Percentiles rank a stretch among this genome's conserved stretches.
These are phyloP conservation scores for Selenia dentaria DNA, from an alignment of 2,888 invertebrate species.

Conservation along the genomic window DNA sequence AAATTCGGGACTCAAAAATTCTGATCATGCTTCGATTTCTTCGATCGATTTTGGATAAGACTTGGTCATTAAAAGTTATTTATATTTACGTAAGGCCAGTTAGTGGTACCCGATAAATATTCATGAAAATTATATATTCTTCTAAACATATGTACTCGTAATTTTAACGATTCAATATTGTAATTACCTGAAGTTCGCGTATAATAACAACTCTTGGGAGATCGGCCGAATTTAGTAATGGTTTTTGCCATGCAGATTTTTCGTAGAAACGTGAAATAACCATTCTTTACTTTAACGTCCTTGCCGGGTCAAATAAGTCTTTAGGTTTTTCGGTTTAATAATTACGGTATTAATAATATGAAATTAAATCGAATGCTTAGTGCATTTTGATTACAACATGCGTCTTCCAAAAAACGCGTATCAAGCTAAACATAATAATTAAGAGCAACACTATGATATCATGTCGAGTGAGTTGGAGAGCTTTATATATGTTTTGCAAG, in stretches of 20 bases:
- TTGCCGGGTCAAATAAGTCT: slow-evolving; percentile 57
- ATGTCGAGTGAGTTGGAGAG: slow-evolving; percentile 32
- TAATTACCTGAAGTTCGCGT: slow-evolving; percentile 34
- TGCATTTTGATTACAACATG: slow-evolving; percentile 61
- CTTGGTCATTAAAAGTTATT: slow-evolving; percentile 54
- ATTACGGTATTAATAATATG: slow-evolving; percentile 48
- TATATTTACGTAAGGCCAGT: slow-evolving; percentile 71
- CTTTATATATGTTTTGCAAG: too few species aligned
- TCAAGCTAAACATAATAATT: slow-evolving; percentile 41
- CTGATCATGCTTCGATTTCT: slow-evolving; percentile 61
- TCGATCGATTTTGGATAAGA: slow-evolving; percentile 66
- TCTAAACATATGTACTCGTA: slow-evolving; percentile 26
- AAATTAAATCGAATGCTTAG: slow-evolving; percentile 62
- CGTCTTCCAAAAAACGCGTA: slow-evolving; percentile 52
- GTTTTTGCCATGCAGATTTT: slow-evolving; percentile 50
- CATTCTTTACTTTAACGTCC: slow-evolving; percentile 50
- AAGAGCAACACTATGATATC: slow-evolving; percentile 44
- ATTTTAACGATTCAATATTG: slow-evolving; percentile 29
- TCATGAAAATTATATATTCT: slow-evolving; percentile 46
- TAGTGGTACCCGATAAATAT: slow-evolving; percentile 58
- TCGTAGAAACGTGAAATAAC: slow-evolving; percentile 59
- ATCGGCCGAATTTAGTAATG: slow-evolving; percentile 38
- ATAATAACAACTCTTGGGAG: slow-evolving; percentile 30
- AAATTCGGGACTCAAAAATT: slow-evolving; percentile 51
- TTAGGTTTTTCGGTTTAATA: slow-evolving; percentile 22